Percentiles rank a stretch among this genome's conserved stretches.
These are phyloP conservation scores for Melitaea athalia DNA, from an alignment of 2,888 invertebrate species.

Conservation along the genomic window DNA sequence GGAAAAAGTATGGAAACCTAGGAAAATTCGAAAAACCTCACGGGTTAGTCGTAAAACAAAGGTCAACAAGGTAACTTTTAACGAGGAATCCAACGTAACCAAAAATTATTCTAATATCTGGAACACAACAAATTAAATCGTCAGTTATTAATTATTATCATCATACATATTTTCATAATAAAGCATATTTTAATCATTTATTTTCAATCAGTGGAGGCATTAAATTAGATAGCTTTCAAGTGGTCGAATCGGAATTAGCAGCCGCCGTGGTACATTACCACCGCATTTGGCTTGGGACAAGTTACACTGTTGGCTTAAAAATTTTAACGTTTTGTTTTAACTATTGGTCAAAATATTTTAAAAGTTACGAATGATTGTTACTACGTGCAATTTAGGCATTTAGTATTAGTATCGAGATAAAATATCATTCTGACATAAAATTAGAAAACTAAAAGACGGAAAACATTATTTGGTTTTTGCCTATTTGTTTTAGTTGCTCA, in stretches of 20 bases:
- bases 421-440: too few relatives aligned
- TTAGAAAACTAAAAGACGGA: too few relatives aligned
- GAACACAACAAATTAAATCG: too few relatives aligned
- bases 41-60: too few relatives aligned
- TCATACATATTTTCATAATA: background rate
- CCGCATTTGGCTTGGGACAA: slow-evolving; percentile 45
- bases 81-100: too few relatives aligned
- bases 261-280: slow-evolving; percentile 47
- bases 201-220: slow-evolving; percentile 28
- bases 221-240: slow-evolving; percentile 41
- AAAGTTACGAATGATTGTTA: background rate
- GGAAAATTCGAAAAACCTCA: too few relatives aligned
- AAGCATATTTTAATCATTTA: slow-evolving; percentile 19
- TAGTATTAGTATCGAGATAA: background rate
- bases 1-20: too few relatives aligned
- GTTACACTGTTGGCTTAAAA: slow-evolving; percentile 23
- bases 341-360: background rate
- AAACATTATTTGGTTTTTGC: too few relatives aligned
- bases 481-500: too few relatives aligned
- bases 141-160: background rate
- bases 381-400: background rate
- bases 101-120: too few relatives aligned
- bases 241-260: slow-evolving; percentile 45
- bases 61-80: too few relatives aligned
- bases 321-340: background rate